Percentiles rank a stretch among this genome's conserved stretches.
Evolutionary conservation across 1,140 invertebrate species (phyloP).

Genomic region (Drosophila varians): DNA sequence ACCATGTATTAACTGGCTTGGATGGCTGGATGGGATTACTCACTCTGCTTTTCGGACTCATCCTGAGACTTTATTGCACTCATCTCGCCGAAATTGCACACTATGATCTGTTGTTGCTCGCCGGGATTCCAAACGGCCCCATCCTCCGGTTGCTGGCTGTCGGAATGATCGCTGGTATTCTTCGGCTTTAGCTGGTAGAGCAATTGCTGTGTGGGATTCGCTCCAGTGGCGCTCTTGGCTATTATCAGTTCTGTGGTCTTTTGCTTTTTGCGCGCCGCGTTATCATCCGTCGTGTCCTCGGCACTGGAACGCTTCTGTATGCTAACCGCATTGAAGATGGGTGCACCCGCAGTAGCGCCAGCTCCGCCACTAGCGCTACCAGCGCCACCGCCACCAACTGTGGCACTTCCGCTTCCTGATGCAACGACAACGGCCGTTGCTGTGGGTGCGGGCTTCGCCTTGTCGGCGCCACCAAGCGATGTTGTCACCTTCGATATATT

Average conservation of each 20-base stretch:
- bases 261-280: conserved; percentile 10
- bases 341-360: conserved; percentile 62
- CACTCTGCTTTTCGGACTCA: conserved; percentile 66
- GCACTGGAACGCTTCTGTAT: conserved; percentile 68
- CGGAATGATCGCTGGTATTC: background rate
- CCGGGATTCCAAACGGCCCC: conserved; percentile 34
- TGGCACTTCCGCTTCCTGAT: background rate
- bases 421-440: background rate
- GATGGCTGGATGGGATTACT: conserved; percentile 6
- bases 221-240: conserved; percentile 1
- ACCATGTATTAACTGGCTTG: background rate
- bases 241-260: background rate
- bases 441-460: conserved; percentile 69
- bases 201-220: conserved; percentile 11
- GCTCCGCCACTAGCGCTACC: conserved; percentile 5
- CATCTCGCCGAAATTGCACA: conserved; percentile 64
- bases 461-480: conserved; percentile 81
- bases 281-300: conserved; percentile 57
- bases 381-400: background rate
- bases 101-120: conserved; percentile 66
- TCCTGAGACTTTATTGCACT: conserved; percentile 56
- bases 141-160: conserved; percentile 25
- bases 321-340: conserved; percentile 60
- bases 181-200: conserved; percentile 12
- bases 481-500: conserved; percentile 81